Evolutionary conservation across 2,797 vertebrate species (phyloP), one percentile per base, ranked within the genome.

Genomic region (Astyanax mexicanus): DNA sequence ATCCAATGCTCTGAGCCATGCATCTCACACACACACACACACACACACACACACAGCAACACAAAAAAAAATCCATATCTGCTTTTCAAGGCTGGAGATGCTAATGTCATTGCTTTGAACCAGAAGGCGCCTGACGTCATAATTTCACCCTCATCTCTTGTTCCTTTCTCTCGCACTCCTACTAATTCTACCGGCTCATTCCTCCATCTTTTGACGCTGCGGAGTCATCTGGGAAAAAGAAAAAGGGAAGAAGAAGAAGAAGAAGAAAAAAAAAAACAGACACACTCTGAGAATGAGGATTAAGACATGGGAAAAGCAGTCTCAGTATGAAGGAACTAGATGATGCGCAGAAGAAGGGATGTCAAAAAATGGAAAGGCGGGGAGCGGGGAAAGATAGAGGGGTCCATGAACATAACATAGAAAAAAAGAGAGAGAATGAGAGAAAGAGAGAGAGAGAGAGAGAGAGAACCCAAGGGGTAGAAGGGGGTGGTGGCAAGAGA

Each of bases 51-150:
- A 29, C 29, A 32, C n/a, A n/a, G n/a, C n/a, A n/a, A n/a, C n/a
- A n/a, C n/a, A n/a, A 54, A 61, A n/a, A 69, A 38, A 77, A 64
- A 74, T 82, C 60, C 19, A 79, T 80, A 77, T 79, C 75, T 83
- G 51, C 55, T 61, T 80, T 64, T 77, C 71, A 65, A 60, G 79
- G 72, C 81, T 65, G 78, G 78, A 70, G 78, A 79, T 61, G 52
- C 68, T 81, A 80, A 83, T 82, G 81, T 76, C 78, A 67, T 21
- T 57, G 75, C 79, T 86, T 79, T 81, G 71, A 86, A 80, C 47
- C 75, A 85, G 66, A 75, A 80, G 78, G 68, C 72, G 70, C 23
- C 72, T 85, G 82, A 86, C 5, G 51, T 81, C 81, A 79, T 17
- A 49, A 69, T 58, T 80, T 73, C 42, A 40, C 29, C n/a, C 79